Percentiles rank a stretch among this genome's conserved stretches.
These are phyloP conservation scores for Oscheius sp. DNA, from an alignment of 2,888 invertebrate species.

Conservation along the genomic window DNA sequence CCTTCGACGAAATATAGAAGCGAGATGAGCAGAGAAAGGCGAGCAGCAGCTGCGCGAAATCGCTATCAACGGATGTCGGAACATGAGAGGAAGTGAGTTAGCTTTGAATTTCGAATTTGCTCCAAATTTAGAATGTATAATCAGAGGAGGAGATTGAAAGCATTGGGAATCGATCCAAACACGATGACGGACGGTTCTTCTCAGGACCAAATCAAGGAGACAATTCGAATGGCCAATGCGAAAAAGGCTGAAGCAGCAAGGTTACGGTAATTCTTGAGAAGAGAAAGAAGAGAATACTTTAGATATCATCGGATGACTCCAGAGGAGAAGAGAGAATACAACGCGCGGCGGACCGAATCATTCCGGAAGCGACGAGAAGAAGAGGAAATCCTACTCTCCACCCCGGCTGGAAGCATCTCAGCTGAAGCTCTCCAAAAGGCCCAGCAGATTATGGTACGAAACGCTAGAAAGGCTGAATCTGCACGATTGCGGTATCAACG, in stretches of 20 bases:
- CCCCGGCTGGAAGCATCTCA: conserved; percentile 59
- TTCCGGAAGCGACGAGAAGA: conserved; percentile 58
- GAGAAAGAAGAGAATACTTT: not conserved
- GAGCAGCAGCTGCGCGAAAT: conserved; percentile 63
- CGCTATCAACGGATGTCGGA: conserved; percentile 64
- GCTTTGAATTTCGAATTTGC: not conserved
- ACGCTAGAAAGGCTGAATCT: conserved; percentile 53
- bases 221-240: conserved; percentile 31
- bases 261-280: conserved; percentile 22
- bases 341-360: conserved; percentile 64
- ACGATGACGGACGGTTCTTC: not conserved
- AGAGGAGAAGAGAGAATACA: conserved; percentile 65
- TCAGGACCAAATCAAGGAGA: conserved; percentile 16
- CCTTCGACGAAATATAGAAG: too few species aligned
- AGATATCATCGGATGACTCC: conserved; percentile 57
- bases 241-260: conserved; percentile 58
- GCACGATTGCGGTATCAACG: conserved; percentile 48
- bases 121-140: conserved; percentile 38
- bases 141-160: conserved; percentile 43
- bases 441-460: conserved; percentile 53
- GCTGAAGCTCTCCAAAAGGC: conserved; percentile 48
- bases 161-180: conserved; percentile 44
- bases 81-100: conserved; percentile 37
- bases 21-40: conserved; percentile 32
- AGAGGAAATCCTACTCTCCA: conserved; percentile 64